Base-by-base conservation (phyloP, 2,113 vertebrate genomes). In the Scophthalmus maximus region DNA sequence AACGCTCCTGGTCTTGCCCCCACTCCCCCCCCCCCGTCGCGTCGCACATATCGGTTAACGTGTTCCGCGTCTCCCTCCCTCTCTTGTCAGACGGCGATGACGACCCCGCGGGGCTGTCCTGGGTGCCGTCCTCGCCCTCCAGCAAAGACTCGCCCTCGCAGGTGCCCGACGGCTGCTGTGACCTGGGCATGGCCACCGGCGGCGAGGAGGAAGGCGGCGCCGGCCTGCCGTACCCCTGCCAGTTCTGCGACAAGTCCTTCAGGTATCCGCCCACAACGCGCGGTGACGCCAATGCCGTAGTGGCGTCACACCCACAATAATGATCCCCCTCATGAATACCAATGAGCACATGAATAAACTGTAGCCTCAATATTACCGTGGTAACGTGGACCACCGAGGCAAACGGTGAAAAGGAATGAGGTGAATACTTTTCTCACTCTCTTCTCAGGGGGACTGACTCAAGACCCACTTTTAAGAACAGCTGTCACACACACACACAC, bases 221-320 rank as follows among this genome's bases (percentile, higher is more conserved):
- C 2, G 97, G 97, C 74, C 94, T 99, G 92, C 97, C 97, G 0
- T 99, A 99, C 95, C 97, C 97, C 67, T 99, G 97, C 93, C 97
- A 99, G 95, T 99, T 99, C 93, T 99, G 97, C 73, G 97, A 99
- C 91, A 99, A 99, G 94, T 99, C 97, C 92, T 99, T 99, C 94
- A 98, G 98, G 91, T 91, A 84, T 22, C 4, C 22, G 6, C 10
- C 30, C 14, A 20, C 25, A 8, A 7, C n/a, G n/a, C n/a, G n/a
- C n/a, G n/a, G n/a, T 68, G 57, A 22, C 26, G 25, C 64, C 9
- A 22, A 58, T 42, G 17, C 5, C 42, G 49, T 29, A 25, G 68
- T 72, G 67, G n/a, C 20, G 17, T 27, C 60, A 5, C 12, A 40
- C 42, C 68, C 38, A 30, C 26, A n/a, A n/a, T n/a, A n/a, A n/a